Evolutionary conservation across 2,797 vertebrate species (phyloP).

Genomic region (Sciurus vulgaris): DNA sequence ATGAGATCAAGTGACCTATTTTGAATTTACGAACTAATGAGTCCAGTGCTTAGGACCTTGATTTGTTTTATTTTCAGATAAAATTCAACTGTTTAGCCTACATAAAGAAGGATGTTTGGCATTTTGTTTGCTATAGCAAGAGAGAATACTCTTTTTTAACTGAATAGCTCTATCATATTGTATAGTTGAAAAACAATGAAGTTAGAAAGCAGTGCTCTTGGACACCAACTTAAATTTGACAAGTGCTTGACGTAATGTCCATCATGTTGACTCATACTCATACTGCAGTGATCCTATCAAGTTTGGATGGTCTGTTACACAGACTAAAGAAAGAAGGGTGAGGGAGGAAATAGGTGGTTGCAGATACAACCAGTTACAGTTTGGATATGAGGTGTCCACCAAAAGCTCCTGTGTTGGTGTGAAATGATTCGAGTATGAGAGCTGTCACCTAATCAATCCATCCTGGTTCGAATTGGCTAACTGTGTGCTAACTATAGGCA

Average conservation of each 20-base stretch:
- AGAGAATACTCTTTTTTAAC: not conserved
- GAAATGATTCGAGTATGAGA: no score
- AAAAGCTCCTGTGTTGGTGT: no score
- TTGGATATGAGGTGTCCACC: no score
- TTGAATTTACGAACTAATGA: slow-evolving; percentile 68
- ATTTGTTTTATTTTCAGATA: slow-evolving; percentile 72
- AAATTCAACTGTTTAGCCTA: slow-evolving; percentile 64
- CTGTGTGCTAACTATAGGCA: no score
- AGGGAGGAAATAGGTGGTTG: not conserved
- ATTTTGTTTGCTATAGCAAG: slow-evolving; percentile 9
- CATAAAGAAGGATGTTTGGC: slow-evolving; percentile 52
- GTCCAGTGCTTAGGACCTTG: slow-evolving; percentile 54
- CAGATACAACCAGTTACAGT: not conserved
- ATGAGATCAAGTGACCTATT: slow-evolving; percentile 60
- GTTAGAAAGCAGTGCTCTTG: not conserved
- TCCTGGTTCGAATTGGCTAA: no score
- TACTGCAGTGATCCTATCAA: not conserved
- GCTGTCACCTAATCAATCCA: no score
- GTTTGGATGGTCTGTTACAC: not conserved
- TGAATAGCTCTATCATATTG: not conserved
- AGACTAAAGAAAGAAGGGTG: not conserved
- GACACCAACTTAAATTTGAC: not conserved
- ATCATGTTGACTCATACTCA: not conserved
- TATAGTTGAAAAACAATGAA: slow-evolving; percentile 22
- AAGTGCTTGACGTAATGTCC: not conserved